Base-by-base conservation (phyloP, 2,888 invertebrate species). In the Eupithecia insigniata region DNA sequence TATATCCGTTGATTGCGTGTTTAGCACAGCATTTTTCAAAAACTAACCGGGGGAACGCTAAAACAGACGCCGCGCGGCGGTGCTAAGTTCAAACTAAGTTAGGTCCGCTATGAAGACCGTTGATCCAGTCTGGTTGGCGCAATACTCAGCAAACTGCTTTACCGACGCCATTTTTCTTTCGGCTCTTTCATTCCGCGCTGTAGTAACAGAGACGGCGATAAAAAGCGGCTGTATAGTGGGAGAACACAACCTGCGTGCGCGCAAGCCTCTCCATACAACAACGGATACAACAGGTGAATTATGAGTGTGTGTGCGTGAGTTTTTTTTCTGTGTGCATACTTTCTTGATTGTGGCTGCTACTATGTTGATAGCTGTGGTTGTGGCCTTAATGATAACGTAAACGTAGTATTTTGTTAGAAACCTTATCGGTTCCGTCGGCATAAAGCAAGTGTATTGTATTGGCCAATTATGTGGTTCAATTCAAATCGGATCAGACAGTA, bases 51-150 rank as follows among this genome's bases (percentile, higher is more conserved):
- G n/a, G 84, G 84, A 88, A 87, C 83, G 84, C 83, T 87, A 85
- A 86, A 88, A 90, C 92, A 89, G 85, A 87, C 92, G 86, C 86
- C 84, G 83, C 83, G 88, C 80, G 81, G 84, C 92, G 90, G 84
- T 83, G 93, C 89, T 90, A 92, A 92, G 88, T 91, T 90, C 86
- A 89, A 93, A 94, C 94, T 94, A 94, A 93, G 92, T 90, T 90
- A 87, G 87, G 87, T 87, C 87, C 88, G 90, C 90, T 90, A 89
- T 83, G 89, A 92, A 92, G 92, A 94, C 94, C 94, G 94, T 94
- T 94, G 94, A 92, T 93, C 93, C 91, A 92, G 89, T 91, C 91
- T 88, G 84, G 91, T 92, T 92, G 93, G 87, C 90, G 90, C 85
- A 90, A 85, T 92, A 90, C 92, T 75, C 83, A 67, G 78, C 81